phyloP scores from a whole-genome alignment of 92 coral and sea anemone genomes.

The Porites cylindrica region DNA sequence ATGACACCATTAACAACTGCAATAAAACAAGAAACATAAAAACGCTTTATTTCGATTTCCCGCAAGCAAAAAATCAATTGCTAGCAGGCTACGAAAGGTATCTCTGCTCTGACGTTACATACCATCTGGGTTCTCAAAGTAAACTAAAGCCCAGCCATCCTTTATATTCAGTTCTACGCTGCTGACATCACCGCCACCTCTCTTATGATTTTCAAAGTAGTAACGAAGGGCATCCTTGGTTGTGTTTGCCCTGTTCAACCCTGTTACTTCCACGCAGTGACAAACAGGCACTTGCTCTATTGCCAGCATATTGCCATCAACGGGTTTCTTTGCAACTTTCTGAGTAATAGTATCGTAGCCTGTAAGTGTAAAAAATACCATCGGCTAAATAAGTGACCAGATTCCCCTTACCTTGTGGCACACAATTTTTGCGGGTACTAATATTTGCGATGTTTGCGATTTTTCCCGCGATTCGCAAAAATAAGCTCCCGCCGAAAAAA shows the following conservation, averaged over 20 bases:
- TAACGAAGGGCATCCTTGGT: constrained; percentile 52
- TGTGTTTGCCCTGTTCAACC: constrained; percentile 36
- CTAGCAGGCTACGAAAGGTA: too few relatives aligned
- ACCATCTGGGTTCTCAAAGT: constrained; percentile 72
- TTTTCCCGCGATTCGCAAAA: too few relatives aligned
- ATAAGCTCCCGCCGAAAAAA: too few relatives aligned
- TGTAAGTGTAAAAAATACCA: not conserved
- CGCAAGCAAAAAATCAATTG: too few relatives aligned
- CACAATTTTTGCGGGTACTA: too few relatives aligned
- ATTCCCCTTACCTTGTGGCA: too few relatives aligned
- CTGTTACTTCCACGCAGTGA: constrained; percentile 63
- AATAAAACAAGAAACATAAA: not conserved
- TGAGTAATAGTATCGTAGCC: constrained; percentile 32
- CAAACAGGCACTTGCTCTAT: constrained; percentile 67
- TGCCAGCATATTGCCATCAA: constrained; percentile 52
- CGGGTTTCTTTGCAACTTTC: not conserved
- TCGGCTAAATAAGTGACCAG: too few relatives aligned
- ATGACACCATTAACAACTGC: constrained; percentile 13
- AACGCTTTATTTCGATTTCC: not conserved
- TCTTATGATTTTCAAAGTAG: constrained; percentile 65
- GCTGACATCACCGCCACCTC: constrained; percentile 69
- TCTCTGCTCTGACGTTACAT: not conserved
- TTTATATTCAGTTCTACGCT: constrained; percentile 37
- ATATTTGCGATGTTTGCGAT: too few relatives aligned
- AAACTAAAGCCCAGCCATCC: constrained; percentile 62